These are phyloP conservation scores for Orchesella cincta DNA, from an alignment of 1,140 invertebrate species.

Conservation along the genomic window DNA sequence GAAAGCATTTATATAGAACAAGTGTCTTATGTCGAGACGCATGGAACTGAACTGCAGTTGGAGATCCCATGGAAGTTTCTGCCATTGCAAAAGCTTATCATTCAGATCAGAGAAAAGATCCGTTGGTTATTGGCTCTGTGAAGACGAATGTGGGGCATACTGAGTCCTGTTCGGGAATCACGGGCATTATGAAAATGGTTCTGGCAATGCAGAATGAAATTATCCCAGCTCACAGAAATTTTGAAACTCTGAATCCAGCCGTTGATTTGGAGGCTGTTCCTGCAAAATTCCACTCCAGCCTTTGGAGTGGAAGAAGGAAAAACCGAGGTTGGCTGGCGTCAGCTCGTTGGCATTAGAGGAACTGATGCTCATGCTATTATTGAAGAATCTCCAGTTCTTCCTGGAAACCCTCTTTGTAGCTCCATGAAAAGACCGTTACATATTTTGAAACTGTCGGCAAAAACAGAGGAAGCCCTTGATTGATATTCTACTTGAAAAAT, in stretches of 20 bases:
- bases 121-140: conserved; percentile 62
- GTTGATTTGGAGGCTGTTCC: conserved; percentile 11
- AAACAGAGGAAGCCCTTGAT: conserved; percentile 34
- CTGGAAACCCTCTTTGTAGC: not conserved
- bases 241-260: conserved; percentile 1
- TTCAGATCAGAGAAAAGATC: conserved; percentile 54
- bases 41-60: conserved; percentile 61
- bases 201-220: not conserved
- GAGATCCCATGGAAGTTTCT: conserved; percentile 61
- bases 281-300: not conserved
- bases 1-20: too few relatives aligned
- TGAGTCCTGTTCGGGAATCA: conserved; percentile 52
- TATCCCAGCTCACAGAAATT: conserved; percentile 8
- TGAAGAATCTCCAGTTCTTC: not conserved
- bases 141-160: conserved; percentile 66
- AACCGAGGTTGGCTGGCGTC: not conserved
- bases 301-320: not conserved
- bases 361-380: conserved; percentile 21
- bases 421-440: not conserved
- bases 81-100: conserved; percentile 60
- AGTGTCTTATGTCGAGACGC: too few relatives aligned
- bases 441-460: conserved; percentile 23
- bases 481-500: conserved; percentile 30
- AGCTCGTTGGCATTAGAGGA: conserved; percentile 21
- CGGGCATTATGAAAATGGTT: conserved; percentile 19